Evolutionary conservation across 1,140 invertebrate genomes (phyloP), one percentile per base, ranked within the genome.

Genomic region (Euglossa dilemma): DNA sequence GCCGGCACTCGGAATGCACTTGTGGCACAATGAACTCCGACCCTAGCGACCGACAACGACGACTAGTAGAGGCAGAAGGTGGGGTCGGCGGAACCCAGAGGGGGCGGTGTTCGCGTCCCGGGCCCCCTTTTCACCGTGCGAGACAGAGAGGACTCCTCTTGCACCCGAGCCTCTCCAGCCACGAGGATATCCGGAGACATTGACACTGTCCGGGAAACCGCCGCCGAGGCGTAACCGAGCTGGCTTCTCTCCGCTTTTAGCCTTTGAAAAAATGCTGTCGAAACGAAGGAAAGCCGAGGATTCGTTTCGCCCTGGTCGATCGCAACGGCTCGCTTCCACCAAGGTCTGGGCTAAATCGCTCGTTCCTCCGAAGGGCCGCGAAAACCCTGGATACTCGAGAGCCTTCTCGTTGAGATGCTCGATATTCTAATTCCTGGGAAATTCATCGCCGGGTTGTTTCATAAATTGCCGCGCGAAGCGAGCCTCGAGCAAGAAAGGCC

Each of bases 21-120:
- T 91, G 90, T 91, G 89, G 91, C 91, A 91, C 92, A 91, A 93
- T 93, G 92, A 93, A 93, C 92, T 92, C 88, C 91, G 91, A 93
- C 90, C 92, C 90, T 88, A 67, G 54, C 25, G 36, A 61, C 80
- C 63, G 80, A 66, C 78, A 76, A 84, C 86, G 54, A 50, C 73
- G 23, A 83, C 86, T 79, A 85, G 54, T 79, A 85, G 54, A 80
- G 63, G 59, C 28, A 70, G 63, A 74, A 80, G 64, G 79, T 67
- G 73, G 59, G 77, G 56, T 47, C 57, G 16, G 59, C 25, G n/a
- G 57, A 59, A 50, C 72, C 76, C 71, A 77, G 59, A 87, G 86
- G 82, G 80, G 56, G 20, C 36, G 47, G 72, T 76, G 43, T 28
- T 66, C 45, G 28, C 61, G 14, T 47, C 73, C 45, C 20, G 75